These are phyloP conservation scores for Ciconia boyciana DNA, from an alignment of 2,113 vertebrate species.

Conservation along the genomic window DNA sequence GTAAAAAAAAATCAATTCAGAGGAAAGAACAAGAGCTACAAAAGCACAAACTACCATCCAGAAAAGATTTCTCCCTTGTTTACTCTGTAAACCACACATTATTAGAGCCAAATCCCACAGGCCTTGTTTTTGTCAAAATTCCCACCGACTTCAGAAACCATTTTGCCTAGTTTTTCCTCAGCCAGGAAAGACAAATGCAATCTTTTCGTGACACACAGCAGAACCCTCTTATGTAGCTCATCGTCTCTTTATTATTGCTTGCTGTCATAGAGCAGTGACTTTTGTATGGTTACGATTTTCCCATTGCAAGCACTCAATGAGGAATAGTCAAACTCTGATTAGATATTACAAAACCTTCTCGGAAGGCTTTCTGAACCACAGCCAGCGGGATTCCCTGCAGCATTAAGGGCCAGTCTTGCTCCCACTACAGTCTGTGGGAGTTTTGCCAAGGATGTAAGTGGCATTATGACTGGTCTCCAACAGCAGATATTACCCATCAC, in stretches of 20 bases:
- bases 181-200: not conserved
- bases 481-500: constrained; percentile 45
- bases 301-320: not conserved
- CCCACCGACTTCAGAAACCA: not conserved
- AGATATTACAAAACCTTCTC: constrained; percentile 56
- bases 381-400: constrained; percentile 53
- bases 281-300: not conserved
- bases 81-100: not conserved
- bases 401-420: constrained; percentile 45
- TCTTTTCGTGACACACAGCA: not conserved
- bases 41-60: not conserved
- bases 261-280: not conserved
- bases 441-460: constrained; percentile 50
- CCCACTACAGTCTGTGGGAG: constrained; percentile 38
- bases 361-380: constrained; percentile 53
- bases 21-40: not conserved
- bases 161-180: not conserved
- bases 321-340: constrained; percentile 28
- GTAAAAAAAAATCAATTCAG: no score
- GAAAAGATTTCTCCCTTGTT: not conserved
- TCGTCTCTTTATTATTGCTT: not conserved
- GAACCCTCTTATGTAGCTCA: not conserved
- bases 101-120: not conserved
- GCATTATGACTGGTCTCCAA: constrained; percentile 47
- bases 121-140: constrained; percentile 12